These are phyloP conservation scores for Ectropis grisescens DNA, from an alignment of 1,140 invertebrate genomes.

Conservation along the genomic window DNA sequence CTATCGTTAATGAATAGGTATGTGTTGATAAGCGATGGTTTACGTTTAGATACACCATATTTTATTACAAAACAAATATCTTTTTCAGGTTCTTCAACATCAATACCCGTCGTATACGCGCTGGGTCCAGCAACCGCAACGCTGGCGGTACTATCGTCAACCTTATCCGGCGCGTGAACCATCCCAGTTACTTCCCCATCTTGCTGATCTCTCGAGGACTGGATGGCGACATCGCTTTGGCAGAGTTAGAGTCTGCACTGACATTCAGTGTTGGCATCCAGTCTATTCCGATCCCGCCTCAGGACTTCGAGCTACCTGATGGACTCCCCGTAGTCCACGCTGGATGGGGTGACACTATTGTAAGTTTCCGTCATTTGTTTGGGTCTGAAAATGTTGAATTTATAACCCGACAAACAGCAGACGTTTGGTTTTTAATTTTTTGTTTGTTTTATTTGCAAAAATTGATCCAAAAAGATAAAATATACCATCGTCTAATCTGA, in stretches of 20 bases:
- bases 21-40: too few species aligned
- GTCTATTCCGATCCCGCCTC: conserved; percentile 11
- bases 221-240: conserved; percentile 27
- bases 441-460: too few species aligned
- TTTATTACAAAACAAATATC: background rate
- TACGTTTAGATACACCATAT: too few species aligned
- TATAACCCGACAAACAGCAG: too few species aligned
- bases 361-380: conserved; percentile 1
- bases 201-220: too few species aligned
- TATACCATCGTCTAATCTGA: too few species aligned
- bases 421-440: too few species aligned
- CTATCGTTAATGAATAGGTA: too few species aligned
- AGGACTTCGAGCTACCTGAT: conserved; percentile 17
- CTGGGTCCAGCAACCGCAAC: conserved; percentile 13
- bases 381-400: too few species aligned
- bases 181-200: conserved; percentile 15
- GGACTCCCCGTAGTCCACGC: conserved; percentile 20
- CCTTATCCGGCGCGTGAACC: conserved; percentile 12
- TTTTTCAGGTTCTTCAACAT: background rate
- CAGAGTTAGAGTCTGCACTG: conserved; percentile 9
- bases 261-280: conserved; percentile 10
- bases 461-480: too few species aligned
- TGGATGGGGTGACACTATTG: conserved; percentile 19
- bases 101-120: conserved; percentile 17
- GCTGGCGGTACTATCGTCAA: conserved; percentile 14